Conservation (phyloP, 2,888 invertebrate species). For the Leptura quadrifasciata region DNA sequence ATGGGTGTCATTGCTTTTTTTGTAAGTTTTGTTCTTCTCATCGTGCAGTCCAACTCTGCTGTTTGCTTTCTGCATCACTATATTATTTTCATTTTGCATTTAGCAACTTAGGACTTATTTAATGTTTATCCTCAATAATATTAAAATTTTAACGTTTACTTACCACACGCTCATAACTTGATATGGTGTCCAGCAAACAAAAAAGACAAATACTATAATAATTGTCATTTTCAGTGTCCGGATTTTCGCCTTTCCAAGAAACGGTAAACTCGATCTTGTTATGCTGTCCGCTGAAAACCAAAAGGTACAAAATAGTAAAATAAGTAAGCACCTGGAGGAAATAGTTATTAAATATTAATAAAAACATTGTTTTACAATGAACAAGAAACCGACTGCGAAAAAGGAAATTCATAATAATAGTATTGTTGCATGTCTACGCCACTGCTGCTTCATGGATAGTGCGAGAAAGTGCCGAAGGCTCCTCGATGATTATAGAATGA, state of each 20-base stretch:
- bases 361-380: no score
- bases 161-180: constrained; percentile 93
- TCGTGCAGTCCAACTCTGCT: no score
- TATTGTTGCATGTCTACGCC: no score
- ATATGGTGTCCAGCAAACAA: constrained; percentile 97
- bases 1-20: no score
- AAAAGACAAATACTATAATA: constrained; percentile 93
- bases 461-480: no score
- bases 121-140: neutral
- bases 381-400: no score
- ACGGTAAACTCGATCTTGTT: constrained; percentile 85
- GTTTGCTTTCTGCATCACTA: neutral
- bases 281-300: constrained; percentile 66
- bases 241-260: constrained; percentile 87
- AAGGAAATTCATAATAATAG: no score
- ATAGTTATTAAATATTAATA: no score
- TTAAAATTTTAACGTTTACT: constrained; percentile 65
- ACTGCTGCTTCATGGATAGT: no score
- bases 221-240: constrained; percentile 96
- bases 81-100: neutral
- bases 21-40: no score
- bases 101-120: neutral
- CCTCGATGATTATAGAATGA: no score
- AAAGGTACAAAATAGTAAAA: neutral
- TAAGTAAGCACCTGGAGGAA: no score